Percentiles rank a stretch among this genome's conserved stretches.
Evolutionary conservation across 2,113 vertebrate species (phyloP).

Genomic region (Crotalus horridus): DNA sequence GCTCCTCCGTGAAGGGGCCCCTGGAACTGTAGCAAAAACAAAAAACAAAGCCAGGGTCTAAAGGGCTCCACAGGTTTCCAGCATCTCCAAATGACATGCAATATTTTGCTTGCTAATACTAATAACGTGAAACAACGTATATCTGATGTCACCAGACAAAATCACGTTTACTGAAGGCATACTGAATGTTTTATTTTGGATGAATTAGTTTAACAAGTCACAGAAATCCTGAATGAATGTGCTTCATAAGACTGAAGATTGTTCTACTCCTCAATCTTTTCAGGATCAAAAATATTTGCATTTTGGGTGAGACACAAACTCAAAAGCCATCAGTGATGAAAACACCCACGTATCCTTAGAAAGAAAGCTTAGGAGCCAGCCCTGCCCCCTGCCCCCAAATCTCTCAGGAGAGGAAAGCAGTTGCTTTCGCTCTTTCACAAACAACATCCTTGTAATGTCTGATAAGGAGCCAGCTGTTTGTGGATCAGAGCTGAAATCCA

Average conservation of each 20-base stretch:
- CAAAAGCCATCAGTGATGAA: neutral
- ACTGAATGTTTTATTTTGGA: neutral
- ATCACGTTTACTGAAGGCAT: neutral
- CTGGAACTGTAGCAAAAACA: slow-evolving; percentile 58
- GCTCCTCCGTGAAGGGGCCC: slow-evolving; percentile 73
- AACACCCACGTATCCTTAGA: neutral
- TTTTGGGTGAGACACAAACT: neutral
- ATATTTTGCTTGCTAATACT: neutral
- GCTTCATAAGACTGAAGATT: neutral
- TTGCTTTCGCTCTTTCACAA: neutral
- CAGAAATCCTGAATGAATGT: neutral
- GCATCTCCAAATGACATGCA: neutral
- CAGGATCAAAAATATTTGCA: neutral
- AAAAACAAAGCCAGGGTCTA: neutral
- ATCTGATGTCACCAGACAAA: neutral
- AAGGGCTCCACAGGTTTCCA: neutral
- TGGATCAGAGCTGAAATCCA: neutral
- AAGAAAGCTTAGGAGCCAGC: neutral
- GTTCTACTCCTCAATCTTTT: neutral
- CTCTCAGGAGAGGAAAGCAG: neutral
- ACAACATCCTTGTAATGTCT: neutral
- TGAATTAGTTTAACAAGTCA: neutral
- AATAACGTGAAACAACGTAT: neutral
- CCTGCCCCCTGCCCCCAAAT: neutral
- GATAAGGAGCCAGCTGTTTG: neutral